These are phyloP conservation scores for Crocidura indochinensis DNA, from an alignment of 2,797 vertebrate species.

Conservation along the genomic window DNA sequence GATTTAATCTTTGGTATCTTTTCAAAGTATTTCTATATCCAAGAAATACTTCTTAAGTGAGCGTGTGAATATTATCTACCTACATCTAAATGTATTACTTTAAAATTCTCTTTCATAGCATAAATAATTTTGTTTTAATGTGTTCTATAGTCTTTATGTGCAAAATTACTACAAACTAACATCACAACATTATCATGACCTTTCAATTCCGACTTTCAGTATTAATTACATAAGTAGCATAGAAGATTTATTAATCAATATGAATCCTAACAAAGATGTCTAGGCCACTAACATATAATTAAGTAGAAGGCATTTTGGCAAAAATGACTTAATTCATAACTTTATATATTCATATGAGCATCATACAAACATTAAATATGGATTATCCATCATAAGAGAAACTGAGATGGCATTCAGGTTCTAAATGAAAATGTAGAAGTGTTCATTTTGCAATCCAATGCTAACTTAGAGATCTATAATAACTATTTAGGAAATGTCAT, in stretches of 20 bases:
- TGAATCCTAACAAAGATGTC: not conserved
- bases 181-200: too few species aligned
- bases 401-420: not conserved
- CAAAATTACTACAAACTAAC: too few species aligned
- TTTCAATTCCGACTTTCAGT: too few species aligned
- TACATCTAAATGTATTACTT: too few species aligned
- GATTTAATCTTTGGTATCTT: not conserved
- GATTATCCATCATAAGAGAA: conserved; percentile 29
- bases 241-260: not conserved
- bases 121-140: too few species aligned
- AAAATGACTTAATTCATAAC: not conserved
- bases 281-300: not conserved
- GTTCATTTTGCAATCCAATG: conserved; percentile 29
- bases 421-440: conserved; percentile 15
- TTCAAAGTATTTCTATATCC: not conserved
- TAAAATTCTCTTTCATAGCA: too few species aligned
- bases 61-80: not conserved
- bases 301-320: conserved; percentile 35
- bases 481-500: conserved; percentile 56
- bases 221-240: conserved; percentile 7
- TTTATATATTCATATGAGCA: not conserved
- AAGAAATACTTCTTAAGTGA: not conserved
- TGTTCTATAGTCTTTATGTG: too few species aligned
- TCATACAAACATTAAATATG: not conserved
- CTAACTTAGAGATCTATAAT: not conserved